phyloP scores from a whole-genome alignment of 2,797 vertebrate genomes.

The Spatula clypeata region DNA sequence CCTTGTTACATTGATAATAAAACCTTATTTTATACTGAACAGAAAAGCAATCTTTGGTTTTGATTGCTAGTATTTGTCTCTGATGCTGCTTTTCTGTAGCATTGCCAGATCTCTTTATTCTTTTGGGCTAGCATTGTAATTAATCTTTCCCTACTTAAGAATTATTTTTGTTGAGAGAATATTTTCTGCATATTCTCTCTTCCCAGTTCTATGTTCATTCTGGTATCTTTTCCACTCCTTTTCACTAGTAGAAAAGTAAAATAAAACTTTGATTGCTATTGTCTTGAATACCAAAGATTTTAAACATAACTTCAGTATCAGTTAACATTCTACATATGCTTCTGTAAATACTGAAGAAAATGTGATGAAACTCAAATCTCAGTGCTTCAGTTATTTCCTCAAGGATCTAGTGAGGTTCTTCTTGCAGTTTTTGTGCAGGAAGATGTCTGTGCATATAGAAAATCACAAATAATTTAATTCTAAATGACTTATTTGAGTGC shows the following conservation, averaged over 20 bases:
- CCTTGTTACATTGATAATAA: not conserved
- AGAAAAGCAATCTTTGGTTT: not conserved
- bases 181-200: not conserved
- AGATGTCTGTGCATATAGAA: not conserved
- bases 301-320: not conserved
- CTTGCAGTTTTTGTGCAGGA: not conserved
- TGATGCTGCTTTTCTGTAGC: not conserved
- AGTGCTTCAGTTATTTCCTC: not conserved
- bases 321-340: not conserved
- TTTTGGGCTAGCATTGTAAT: not conserved
- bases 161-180: not conserved
- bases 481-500: not conserved
- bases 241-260: not conserved
- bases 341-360: not conserved
- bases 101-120: not conserved
- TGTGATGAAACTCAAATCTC: not conserved
- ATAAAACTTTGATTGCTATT: not conserved
- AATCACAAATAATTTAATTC: conserved; percentile 32
- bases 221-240: not conserved
- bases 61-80: not conserved
- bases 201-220: not conserved
- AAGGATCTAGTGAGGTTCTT: not conserved
- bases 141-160: not conserved
- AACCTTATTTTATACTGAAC: not conserved
- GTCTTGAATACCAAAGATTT: not conserved